Evolutionary conservation across 2,113 vertebrate genomes (phyloP).

Genomic region (Gasterosteus aculeatus): DNA sequence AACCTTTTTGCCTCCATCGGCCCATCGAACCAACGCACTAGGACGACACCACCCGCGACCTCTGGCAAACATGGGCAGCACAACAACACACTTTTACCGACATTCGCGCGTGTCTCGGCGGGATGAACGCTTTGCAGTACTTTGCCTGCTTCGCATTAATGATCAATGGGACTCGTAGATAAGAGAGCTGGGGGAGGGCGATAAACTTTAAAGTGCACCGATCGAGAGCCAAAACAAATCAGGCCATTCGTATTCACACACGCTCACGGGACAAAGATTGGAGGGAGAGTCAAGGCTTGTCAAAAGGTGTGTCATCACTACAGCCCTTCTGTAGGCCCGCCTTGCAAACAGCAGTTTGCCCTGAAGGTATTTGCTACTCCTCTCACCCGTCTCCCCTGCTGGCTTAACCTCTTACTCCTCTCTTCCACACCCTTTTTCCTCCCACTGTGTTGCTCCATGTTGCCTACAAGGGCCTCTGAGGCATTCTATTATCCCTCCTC

Average conservation of each 20-base stretch:
- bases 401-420: conserved; percentile 53
- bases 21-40: not conserved
- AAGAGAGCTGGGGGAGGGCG: conserved; percentile 35
- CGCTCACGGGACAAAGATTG: conserved; percentile 48
- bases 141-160: conserved; percentile 59
- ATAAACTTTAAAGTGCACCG: conserved; percentile 38
- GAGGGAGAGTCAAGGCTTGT: conserved; percentile 59
- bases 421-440: conserved; percentile 50
- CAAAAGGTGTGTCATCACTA: conserved; percentile 65
- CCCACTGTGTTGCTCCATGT: conserved; percentile 39
- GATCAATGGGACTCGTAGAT: conserved; percentile 58
- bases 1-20: conserved; percentile 21
- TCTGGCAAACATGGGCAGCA: conserved; percentile 22
- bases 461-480: conserved; percentile 48
- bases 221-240: conserved; percentile 44
- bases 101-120: not conserved
- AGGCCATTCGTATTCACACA: conserved; percentile 11
- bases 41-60: conserved; percentile 8
- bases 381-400: conserved; percentile 47
- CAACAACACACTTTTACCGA: not conserved
- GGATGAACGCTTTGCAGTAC: conserved; percentile 24
- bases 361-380: conserved; percentile 61
- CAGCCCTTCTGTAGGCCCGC: conserved; percentile 27
- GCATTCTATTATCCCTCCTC: conserved; percentile 63
- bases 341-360: conserved; percentile 52